Conservation (phyloP, 2,797 vertebrate species). For the Falco novaeseelandiae region DNA sequence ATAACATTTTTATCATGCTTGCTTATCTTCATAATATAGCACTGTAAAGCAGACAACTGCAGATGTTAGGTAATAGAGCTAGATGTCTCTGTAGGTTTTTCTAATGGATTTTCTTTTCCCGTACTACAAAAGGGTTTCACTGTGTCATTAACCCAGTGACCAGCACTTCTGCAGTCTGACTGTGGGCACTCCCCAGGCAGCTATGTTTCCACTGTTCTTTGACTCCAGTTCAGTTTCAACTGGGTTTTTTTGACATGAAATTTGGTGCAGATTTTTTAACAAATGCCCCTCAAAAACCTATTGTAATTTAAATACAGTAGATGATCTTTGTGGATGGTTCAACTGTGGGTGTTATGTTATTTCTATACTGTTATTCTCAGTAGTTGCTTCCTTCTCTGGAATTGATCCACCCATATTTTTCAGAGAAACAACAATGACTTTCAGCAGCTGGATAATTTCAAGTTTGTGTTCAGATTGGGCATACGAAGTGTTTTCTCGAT, state of each 20-base stretch:
- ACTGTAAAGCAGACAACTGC: background rate
- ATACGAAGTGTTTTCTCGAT: background rate
- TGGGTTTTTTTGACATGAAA: background rate
- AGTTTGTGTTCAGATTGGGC: background rate
- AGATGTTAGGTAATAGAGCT: slow-evolving; percentile 30
- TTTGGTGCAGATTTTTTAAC: background rate
- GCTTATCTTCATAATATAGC: background rate
- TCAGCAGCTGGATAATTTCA: background rate
- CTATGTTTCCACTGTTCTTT: background rate
- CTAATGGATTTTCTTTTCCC: background rate
- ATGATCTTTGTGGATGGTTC: background rate
- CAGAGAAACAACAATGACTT: background rate
- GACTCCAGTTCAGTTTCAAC: background rate
- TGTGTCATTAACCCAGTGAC: slow-evolving; percentile 41
- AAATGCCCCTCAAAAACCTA: background rate
- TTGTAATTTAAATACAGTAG: background rate
- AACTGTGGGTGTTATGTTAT: background rate
- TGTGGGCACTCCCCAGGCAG: background rate
- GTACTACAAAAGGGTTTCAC: background rate
- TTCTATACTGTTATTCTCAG: background rate
- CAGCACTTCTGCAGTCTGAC: background rate
- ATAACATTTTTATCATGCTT: slow-evolving; percentile 13
- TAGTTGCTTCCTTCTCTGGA: background rate
- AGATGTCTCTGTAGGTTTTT: slow-evolving; percentile 46
- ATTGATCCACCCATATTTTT: background rate